Evolutionary conservation across 2,888 invertebrate species (phyloP), one percentile per base, ranked within the genome.

Genomic region (Ryuthela nishihirai): DNA sequence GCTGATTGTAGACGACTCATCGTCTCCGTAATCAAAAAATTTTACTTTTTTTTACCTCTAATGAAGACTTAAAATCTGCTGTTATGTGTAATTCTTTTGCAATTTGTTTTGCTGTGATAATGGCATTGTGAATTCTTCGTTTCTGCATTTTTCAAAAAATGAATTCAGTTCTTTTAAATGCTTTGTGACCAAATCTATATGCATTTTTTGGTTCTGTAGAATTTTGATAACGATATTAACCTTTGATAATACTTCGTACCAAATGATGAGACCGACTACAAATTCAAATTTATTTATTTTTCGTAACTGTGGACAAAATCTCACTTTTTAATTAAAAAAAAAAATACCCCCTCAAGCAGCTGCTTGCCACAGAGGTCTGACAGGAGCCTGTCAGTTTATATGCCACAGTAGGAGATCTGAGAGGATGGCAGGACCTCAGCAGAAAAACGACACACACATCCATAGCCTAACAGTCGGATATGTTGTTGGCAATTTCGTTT

Each of bases 231-330:
- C 10, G 39, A 39, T 39, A 9, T 34, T 34, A 34, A 34, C 17
- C 17, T 34, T 34, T 34, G 34, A 34, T 34, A 34, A 34, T 34
- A 34, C 17, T 34, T 34, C 2, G 2, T 39, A 39, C 39, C 39
- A 39, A 39, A 39, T 39, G 39, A 39, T 39, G 15, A 39, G 21
- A 39, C 39, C 20, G 39, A 18, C 39, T 18, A 39, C 18, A 39
- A 39, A 39, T 39, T 39, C 39, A 39, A 39, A 39, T 39, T 39
- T 18, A 39, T 39, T 39, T 39, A 39, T 39, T 3, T 39, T 39
- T 6, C 2, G 21, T 18, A n/a, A 39, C 18, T 39, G 18, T 39
- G 18, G 21, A 39, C 21, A 39, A 39, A 3, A 39, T 39, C 39
- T 39, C 39, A 39, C n/a, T 39, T 39, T 39, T 39, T 5, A 20